These are phyloP conservation scores for Dascillus cervinus DNA, from an alignment of 2,888 invertebrate species.

Conservation along the genomic window DNA sequence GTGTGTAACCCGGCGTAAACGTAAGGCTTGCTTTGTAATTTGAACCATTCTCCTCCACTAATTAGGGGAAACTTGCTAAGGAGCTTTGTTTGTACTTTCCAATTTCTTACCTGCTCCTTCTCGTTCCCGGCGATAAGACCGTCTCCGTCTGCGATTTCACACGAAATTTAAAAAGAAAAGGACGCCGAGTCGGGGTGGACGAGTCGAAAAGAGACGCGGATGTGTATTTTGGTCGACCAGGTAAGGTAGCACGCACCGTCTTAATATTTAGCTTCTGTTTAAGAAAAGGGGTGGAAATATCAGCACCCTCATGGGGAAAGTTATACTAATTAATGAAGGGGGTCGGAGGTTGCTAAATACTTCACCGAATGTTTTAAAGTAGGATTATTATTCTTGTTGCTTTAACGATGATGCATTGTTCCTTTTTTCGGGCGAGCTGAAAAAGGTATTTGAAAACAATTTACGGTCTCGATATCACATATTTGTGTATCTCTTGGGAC, in stretches of 20 bases:
- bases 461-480: too few relatives aligned
- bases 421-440: too few relatives aligned
- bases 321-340: conserved; percentile 45
- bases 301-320: conserved; percentile 38
- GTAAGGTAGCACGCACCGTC: conserved; percentile 23
- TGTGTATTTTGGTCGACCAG: conserved; percentile 21
- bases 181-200: conserved; percentile 10
- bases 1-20: conserved; percentile 12
- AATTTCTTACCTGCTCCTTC: conserved; percentile 6
- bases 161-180: neutral
- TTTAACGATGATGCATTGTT: conserved; percentile 16
- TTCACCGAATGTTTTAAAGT: conserved; percentile 36
- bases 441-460: too few relatives aligned
- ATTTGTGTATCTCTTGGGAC: too few relatives aligned
- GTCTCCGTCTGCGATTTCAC: neutral
- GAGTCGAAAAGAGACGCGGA: conserved; percentile 8
- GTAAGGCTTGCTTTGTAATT: conserved; percentile 19
- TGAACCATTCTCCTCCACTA: conserved; percentile 20
- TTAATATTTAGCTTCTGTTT: conserved; percentile 22
- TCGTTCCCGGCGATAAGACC: conserved; percentile 3
- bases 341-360: conserved; percentile 41
- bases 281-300: conserved; percentile 20
- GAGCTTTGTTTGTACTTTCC: conserved; percentile 13
- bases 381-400: conserved; percentile 24
- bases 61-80: conserved; percentile 23